Evolutionary conservation across 2,113 vertebrate genomes (phyloP).

Genomic region (Cacatua alba): DNA sequence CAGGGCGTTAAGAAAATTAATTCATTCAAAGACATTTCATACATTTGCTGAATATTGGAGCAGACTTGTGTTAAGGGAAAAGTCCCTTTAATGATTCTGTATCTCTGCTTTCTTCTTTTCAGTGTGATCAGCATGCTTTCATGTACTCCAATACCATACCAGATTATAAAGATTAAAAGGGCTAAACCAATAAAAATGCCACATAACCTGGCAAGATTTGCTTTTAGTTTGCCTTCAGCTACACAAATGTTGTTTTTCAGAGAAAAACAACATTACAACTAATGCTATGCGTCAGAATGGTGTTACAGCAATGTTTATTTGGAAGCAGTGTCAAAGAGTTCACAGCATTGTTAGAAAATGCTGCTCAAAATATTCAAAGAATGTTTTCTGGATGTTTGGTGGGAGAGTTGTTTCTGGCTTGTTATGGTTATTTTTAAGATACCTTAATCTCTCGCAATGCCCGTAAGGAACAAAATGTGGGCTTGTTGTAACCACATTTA

Average conservation of each 20-base stretch:
- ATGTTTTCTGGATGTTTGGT: constrained; percentile 34
- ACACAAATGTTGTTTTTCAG: background rate
- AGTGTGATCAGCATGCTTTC: background rate
- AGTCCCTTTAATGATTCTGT: background rate
- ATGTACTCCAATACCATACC: background rate
- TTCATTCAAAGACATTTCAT: background rate
- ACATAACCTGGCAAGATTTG: background rate
- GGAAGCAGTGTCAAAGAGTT: background rate
- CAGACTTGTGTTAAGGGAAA: background rate
- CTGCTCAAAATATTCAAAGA: constrained; percentile 38
- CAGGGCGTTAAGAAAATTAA: background rate
- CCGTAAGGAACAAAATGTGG: constrained; percentile 1
- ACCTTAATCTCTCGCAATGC: constrained; percentile 64
- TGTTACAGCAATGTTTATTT: background rate
- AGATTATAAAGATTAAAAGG: background rate
- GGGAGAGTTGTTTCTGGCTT: constrained; percentile 48
- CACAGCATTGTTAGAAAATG: background rate
- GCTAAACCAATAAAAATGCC: background rate
- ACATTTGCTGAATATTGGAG: background rate
- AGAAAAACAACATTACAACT: background rate
- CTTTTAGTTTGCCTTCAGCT: background rate
- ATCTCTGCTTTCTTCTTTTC: background rate
- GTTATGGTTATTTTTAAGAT: constrained; percentile 65
- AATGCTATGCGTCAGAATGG: background rate
- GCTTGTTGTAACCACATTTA: constrained; percentile 57